These are phyloP conservation scores for Sialia sialis DNA, from an alignment of 2,113 vertebrate species.

Conservation along the genomic window DNA sequence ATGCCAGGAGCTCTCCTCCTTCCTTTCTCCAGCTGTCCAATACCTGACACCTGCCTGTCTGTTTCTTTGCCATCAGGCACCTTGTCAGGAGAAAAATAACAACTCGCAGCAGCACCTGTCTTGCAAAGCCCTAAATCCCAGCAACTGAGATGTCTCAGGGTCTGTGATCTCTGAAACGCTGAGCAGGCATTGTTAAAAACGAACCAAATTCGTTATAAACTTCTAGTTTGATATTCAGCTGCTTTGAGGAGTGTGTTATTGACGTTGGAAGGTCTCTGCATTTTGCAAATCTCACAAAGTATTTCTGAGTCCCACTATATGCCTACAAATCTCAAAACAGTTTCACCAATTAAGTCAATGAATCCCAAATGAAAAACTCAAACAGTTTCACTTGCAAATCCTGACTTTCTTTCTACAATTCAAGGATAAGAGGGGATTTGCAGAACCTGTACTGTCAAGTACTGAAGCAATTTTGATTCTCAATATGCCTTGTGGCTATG, in stretches of 20 bases:
- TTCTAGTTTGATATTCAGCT: background rate
- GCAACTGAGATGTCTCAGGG: background rate
- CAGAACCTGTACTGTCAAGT: background rate
- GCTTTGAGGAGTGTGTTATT: background rate
- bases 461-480: slow-evolving; percentile 19
- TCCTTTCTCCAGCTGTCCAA: background rate
- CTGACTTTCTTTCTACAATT: background rate
- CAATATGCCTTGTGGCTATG: background rate
- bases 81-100: background rate
- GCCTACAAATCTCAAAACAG: slow-evolving; percentile 5
- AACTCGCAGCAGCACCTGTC: background rate
- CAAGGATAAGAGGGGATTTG: slow-evolving; percentile 47
- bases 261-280: background rate
- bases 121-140: background rate
- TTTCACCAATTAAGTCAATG: slow-evolving; percentile 28
- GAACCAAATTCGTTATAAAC: background rate
- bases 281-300: slow-evolving; percentile 8
- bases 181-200: background rate
- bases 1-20: background rate
- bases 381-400: slow-evolving; percentile 46
- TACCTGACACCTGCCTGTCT: background rate
- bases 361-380: background rate
- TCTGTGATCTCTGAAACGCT: background rate
- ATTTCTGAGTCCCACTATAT: background rate
- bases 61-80: background rate